Evolutionary conservation across 1,140 invertebrate genomes (phyloP).

Genomic region (Atta texana): DNA sequence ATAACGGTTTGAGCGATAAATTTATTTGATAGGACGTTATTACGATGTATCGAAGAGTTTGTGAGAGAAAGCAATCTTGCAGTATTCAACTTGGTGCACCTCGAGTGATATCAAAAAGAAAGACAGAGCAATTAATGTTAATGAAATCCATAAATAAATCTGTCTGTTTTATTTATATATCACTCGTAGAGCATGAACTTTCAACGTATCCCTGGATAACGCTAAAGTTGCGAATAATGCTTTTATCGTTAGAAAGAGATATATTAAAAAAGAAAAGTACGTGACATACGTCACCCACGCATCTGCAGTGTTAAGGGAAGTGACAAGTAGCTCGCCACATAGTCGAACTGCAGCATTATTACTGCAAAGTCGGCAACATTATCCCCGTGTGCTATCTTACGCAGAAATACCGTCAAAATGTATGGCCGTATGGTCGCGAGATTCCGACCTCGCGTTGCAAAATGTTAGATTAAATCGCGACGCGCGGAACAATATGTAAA

Average conservation of each 20-base stretch:
- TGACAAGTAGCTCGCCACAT: not conserved
- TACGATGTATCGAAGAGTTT: not conserved
- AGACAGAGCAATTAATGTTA: not conserved
- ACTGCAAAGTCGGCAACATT: conserved; percentile 19
- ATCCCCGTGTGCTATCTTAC: conserved; percentile 6
- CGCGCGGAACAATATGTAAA: conserved; percentile 62
- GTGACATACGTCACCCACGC: conserved; percentile 6
- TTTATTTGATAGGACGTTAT: conserved; percentile 4
- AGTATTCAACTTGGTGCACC: not conserved
- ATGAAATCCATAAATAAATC: conserved; percentile 35
- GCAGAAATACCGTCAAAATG: conserved; percentile 46
- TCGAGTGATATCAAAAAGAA: not conserved
- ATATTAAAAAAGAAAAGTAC: not conserved
- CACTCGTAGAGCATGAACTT: not conserved
- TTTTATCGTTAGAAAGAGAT: not conserved
- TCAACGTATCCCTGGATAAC: not conserved
- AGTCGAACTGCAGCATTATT: conserved; percentile 16
- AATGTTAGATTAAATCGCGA: conserved; percentile 62
- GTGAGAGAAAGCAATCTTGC: not conserved
- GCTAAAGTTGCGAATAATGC: not conserved
- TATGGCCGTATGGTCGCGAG: conserved; percentile 19
- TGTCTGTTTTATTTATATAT: conserved; percentile 21
- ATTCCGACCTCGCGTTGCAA: conserved; percentile 43
- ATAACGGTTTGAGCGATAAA: not conserved
- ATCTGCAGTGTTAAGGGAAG: not conserved